Base-by-base conservation (phyloP, 2,797 vertebrate species). In the Ataeniobius toweri region DNA sequence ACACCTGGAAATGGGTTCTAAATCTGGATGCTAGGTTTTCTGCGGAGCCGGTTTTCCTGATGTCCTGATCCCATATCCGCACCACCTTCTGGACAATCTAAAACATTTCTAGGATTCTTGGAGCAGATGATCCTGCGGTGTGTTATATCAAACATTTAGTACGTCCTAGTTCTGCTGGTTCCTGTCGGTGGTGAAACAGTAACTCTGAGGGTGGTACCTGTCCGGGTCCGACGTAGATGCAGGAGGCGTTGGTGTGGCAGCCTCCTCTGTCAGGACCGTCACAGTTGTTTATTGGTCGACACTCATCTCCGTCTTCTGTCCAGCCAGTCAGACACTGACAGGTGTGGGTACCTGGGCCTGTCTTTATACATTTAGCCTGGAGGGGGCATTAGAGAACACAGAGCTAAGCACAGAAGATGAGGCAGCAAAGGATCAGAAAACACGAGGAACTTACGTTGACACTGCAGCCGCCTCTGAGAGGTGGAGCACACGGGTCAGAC, bases 241-340 rank as follows among this genome's bases (percentile, higher is more conserved):
- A 99, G 85, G 95, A 95, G 56, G 97, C 98, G 0, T 98, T 97
- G 77, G 80, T 0, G 0, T 99, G 98, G 87, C 98, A 99, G 5
- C 86, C 89, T 0, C 97, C 95, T 0, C 9, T 5, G 2, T 90
- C 28, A 0, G 94, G 89, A 74, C 93, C 86, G 46, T 94, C 63
- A 70, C 98, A 99, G 83, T 96, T 96, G 93, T 99, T 97, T 86
- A 98, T 93, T 80, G 96, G 94, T 48, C 93, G 94, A 83, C 98
- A 99, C 20, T 96, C 96, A 68, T 94, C 94, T 69, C 96, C 97
- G 0, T 97, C 88, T 0, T 94, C 93, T 0, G 82, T 96, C 98
- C 98, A 99, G 0, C 98, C 98, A 0, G 63, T 85, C 74, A 96
- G 95, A 93, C 98, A 99, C 82, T 94, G 46, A 1, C 98, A 99